Percentiles rank a stretch among this genome's conserved stretches.
These are phyloP conservation scores for Spheniscus mendiculus DNA, from an alignment of 2,113 vertebrate genomes.

Conservation along the genomic window DNA sequence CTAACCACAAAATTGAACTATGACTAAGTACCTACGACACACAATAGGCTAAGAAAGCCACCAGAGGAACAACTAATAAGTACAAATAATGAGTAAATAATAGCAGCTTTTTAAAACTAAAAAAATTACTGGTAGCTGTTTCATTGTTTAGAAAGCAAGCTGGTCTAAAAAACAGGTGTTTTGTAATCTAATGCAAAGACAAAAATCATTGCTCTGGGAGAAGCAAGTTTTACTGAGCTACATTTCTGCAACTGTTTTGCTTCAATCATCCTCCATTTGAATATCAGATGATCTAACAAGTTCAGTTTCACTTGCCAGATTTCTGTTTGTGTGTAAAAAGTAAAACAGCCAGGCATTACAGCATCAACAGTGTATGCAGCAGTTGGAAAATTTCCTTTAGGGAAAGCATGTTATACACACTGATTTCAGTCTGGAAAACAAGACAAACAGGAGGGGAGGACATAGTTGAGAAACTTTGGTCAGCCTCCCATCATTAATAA, in stretches of 20 bases:
- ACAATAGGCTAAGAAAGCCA: neutral
- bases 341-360: neutral
- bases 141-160: neutral
- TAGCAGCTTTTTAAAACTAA: neutral
- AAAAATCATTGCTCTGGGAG: neutral
- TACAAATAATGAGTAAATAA: neutral
- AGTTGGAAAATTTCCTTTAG: neutral
- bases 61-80: neutral
- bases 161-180: neutral
- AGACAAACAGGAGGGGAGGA: neutral
- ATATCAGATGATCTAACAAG: neutral
- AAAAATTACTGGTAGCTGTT: neutral
- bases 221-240: neutral
- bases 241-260: neutral
- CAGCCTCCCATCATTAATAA: neutral
- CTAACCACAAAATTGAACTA: neutral
- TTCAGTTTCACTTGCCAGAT: neutral
- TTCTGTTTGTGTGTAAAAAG: conserved; percentile 2
- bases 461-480: neutral
- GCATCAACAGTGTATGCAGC: neutral
- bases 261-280: neutral
- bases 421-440: neutral
- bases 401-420: neutral
- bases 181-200: neutral
- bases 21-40: neutral